Evolutionary conservation across 2,113 vertebrate species (phyloP).

Genomic region (Elgaria multicarinata): DNA sequence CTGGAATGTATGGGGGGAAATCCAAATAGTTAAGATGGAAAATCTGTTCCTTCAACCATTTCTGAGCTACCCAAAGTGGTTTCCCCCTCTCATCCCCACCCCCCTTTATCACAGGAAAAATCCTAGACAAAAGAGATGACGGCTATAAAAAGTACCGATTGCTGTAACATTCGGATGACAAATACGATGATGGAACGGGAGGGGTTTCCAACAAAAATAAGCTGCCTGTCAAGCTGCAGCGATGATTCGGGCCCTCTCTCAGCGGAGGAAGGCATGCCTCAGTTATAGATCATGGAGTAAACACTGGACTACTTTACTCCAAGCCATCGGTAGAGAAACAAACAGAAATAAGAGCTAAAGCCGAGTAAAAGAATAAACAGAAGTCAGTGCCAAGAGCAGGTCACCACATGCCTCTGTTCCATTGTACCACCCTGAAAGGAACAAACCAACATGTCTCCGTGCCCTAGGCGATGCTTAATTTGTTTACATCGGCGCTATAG

Average conservation of each 20-base stretch:
- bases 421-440: background rate
- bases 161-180: slow-evolving; percentile 52
- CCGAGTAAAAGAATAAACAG: slow-evolving; percentile 50
- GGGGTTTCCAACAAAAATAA: slow-evolving; percentile 70
- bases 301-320: slow-evolving; percentile 54
- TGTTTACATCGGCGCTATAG: slow-evolving; percentile 3
- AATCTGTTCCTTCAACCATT: slow-evolving; percentile 44
- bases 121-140: slow-evolving; percentile 46
- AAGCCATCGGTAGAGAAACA: slow-evolving; percentile 58
- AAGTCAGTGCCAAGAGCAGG: slow-evolving; percentile 29
- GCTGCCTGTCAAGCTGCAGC: slow-evolving; percentile 63
- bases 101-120: slow-evolving; percentile 46
- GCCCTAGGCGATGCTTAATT: slow-evolving; percentile 17
- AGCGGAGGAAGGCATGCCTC: slow-evolving; percentile 40
- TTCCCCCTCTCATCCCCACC: background rate
- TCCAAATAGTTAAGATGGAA: slow-evolving; percentile 35
- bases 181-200: slow-evolving; percentile 63
- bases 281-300: slow-evolving; percentile 57
- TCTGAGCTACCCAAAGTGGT: slow-evolving; percentile 40
- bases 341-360: slow-evolving; percentile 62
- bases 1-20: slow-evolving; percentile 9
- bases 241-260: slow-evolving; percentile 32
- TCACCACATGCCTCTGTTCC: slow-evolving; percentile 36
- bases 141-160: slow-evolving; percentile 39
- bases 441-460: slow-evolving; percentile 26